phyloP scores from a whole-genome alignment of 2,113 vertebrate species.

The Elephantulus edwardii region DNA sequence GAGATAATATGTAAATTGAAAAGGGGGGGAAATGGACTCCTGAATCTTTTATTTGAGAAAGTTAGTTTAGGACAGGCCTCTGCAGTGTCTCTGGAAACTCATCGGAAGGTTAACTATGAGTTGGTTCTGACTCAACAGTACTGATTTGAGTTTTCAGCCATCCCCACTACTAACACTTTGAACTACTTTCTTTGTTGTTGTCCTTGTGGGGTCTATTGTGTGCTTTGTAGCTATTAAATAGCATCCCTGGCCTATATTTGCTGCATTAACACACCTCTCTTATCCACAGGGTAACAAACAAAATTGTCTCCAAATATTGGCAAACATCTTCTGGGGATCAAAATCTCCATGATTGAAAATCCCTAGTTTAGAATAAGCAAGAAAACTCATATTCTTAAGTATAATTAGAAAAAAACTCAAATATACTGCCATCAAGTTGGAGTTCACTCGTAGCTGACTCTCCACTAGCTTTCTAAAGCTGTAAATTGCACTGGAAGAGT shows the following conservation, averaged over 20 bases:
- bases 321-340: not conserved
- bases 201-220: not conserved
- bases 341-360: not conserved
- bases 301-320: not conserved
- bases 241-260: not conserved
- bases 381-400: not conserved
- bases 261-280: not conserved
- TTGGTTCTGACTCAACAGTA: too few relatives aligned
- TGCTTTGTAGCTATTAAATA: not conserved
- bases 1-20: not conserved
- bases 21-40: not conserved
- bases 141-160: too few relatives aligned
- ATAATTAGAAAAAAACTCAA: too few relatives aligned
- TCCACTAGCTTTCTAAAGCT: too few relatives aligned
- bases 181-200: not conserved
- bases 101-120: too few relatives aligned
- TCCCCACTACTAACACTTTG: not conserved
- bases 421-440: too few relatives aligned
- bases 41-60: too few relatives aligned
- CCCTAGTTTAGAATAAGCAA: not conserved
- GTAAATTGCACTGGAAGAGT: too few relatives aligned
- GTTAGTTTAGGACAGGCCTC: not conserved
- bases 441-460: too few relatives aligned
- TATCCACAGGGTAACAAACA: not conserved
- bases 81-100: too few relatives aligned